These are phyloP conservation scores for Lepidochrysops patricia DNA, from an alignment of 2,888 invertebrate genomes.

Conservation along the genomic window DNA sequence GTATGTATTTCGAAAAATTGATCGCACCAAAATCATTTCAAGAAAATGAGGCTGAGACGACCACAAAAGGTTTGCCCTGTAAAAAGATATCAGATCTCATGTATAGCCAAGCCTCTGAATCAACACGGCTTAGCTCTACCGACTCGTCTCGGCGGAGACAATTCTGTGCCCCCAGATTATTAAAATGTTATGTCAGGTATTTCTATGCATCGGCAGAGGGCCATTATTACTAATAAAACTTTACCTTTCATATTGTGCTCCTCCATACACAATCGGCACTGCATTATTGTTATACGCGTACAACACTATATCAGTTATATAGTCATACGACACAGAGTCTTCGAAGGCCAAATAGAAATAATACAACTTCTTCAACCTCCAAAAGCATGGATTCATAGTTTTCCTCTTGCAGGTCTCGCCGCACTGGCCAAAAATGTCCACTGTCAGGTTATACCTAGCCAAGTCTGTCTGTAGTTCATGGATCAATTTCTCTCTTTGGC, in stretches of 20 bases:
- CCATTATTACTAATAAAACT: no score
- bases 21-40: no score
- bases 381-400: conserved; percentile 44
- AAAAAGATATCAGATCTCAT: no score
- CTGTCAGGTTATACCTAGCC: conserved; percentile 39
- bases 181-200: no score
- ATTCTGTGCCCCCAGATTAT: no score
- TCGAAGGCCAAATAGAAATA: conserved; percentile 83
- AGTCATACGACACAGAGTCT: conserved; percentile 77
- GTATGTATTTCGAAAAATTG: no score
- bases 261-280: conserved; percentile 80
- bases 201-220: no score
- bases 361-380: conserved; percentile 69
- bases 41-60: no score
- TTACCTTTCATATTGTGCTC: conserved; percentile 71
- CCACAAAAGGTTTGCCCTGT: no score
- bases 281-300: conserved; percentile 72
- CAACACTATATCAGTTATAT: conserved; percentile 62
- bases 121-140: no score
- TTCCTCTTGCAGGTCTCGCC: conserved; percentile 45
- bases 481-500: conserved; percentile 43
- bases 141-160: no score
- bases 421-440: conserved; percentile 73
- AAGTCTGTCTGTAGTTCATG: conserved; percentile 58
- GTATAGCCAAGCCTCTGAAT: no score